A percentile compares a stretch with the other conserved stretches of the same genome.
These are phyloP conservation scores for Syrphus vitripennis DNA, from an alignment of 2,888 invertebrate genomes.

Conservation along the genomic window DNA sequence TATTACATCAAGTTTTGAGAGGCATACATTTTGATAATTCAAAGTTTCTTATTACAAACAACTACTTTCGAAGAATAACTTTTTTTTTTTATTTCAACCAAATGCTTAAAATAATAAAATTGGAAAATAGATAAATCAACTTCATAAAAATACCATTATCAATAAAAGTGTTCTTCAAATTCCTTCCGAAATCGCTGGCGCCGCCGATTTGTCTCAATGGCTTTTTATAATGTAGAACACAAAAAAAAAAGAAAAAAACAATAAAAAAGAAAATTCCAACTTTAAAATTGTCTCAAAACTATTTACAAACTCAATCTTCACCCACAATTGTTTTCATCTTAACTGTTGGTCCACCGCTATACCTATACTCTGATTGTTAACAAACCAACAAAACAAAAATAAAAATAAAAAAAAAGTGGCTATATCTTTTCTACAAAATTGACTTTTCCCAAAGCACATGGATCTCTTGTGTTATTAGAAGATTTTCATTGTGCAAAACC, in stretches of 20 bases:
- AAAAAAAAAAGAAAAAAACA: background rate
- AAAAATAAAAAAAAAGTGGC: background rate
- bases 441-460: background rate
- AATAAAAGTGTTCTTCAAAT: background rate
- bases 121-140: background rate
- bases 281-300: background rate
- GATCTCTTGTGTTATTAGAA: background rate
- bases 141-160: background rate
- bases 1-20: too few species aligned
- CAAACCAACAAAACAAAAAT: background rate
- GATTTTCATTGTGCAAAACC: background rate
- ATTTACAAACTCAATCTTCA: background rate
- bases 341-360: background rate
- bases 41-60: background rate
- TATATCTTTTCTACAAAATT: background rate
- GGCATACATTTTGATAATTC: background rate
- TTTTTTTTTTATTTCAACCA: background rate
- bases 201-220: background rate
- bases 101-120: background rate
- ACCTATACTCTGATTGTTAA: background rate
- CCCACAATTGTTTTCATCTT: background rate
- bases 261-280: background rate
- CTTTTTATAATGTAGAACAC: background rate
- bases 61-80: background rate
- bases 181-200: background rate